A percentile compares a stretch with the other conserved stretches of the same genome.
phyloP scores from a whole-genome alignment of 2,888 invertebrate species.

The Platycheirus albimanus region DNA sequence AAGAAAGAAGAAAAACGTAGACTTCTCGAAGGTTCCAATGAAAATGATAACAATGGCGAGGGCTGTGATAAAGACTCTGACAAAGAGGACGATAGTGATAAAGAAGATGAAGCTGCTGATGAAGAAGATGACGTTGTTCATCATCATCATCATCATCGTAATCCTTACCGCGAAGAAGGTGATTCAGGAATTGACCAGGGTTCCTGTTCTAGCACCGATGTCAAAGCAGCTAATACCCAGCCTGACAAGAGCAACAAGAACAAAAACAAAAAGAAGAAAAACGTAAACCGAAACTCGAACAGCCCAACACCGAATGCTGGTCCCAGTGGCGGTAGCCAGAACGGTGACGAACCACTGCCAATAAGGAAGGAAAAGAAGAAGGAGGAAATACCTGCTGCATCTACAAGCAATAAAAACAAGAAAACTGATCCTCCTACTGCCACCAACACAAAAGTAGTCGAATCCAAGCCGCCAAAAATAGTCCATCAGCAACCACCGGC shows the following conservation, averaged over 20 bases:
- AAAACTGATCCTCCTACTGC: slow-evolving; percentile 64
- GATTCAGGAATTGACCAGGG: slow-evolving; percentile 96
- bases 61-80: slow-evolving; percentile 85
- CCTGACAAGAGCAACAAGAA: slow-evolving; percentile 76
- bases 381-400: slow-evolving; percentile 54
- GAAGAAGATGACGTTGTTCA: slow-evolving; percentile 82
- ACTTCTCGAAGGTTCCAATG: slow-evolving; percentile 87
- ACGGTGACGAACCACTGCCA: slow-evolving; percentile 56
- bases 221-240: slow-evolving; percentile 85
- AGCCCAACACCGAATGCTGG: slow-evolving; percentile 66
- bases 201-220: slow-evolving; percentile 93
- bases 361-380: slow-evolving; percentile 75
- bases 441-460: slow-evolving; percentile 57
- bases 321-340: slow-evolving; percentile 44
- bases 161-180: slow-evolving; percentile 90
- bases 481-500: slow-evolving; percentile 46
- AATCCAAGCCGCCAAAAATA: slow-evolving; percentile 49
- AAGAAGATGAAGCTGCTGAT: slow-evolving; percentile 85
- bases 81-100: slow-evolving; percentile 85
- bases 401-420: slow-evolving; percentile 68
- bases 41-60: slow-evolving; percentile 76
- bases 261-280: slow-evolving; percentile 78
- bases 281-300: slow-evolving; percentile 72
- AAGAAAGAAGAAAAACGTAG: slow-evolving; percentile 95
- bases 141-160: slow-evolving; percentile 83